Base-by-base conservation (phyloP, 1,140 invertebrate genomes). In the Calliopsis andreniformis region DNA sequence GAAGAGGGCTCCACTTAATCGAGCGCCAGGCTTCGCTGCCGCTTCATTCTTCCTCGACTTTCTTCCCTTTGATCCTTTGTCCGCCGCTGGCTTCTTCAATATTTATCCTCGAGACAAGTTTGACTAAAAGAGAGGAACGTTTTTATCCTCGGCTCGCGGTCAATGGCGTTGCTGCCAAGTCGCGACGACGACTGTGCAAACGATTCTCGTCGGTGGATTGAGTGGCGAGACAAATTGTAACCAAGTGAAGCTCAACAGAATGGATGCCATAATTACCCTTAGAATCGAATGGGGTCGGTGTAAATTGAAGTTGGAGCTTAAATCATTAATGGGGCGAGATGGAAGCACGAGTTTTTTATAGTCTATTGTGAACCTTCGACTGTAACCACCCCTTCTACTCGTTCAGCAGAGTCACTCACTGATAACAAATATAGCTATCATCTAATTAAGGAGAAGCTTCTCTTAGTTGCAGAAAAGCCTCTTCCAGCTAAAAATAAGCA, bases 1-100 rank as follows among this genome's bases (percentile, higher is more conserved):
- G 75, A 82, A 82, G 69, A 78, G 75, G 47, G 67, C 25, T 63
- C 76, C 80, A 70, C 56, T 82, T 82, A 81, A 82, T 82, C 72
- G 80, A 72, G 73, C 72, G 30, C 4, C 20, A 39, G 35, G 56
- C 61, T 66, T 62, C 43, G 43, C 53, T 23, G 47, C 20, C 20
- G n/a, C 43, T 42, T 23, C 39, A 5, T 42, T 69, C 49, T 62
- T 76, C 30, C 64, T 23, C 64, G 42, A 67, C 51, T 69, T 79
- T 62, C 58, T 63, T 43, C 16, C 63, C 56, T 79, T 79, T 79
- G 64, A 76, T 78, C 70, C 72, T 75, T 56, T 61, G 64, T 68
- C 16, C 16, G 42, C 18, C 32, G n/a, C 30, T 30, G n/a, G 43
- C 7, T 69, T 23, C 64, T 69, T 69, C 72, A 68, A 79, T 76